Evolutionary conservation across 2,113 vertebrate genomes (phyloP).

Genomic region (Lampris incognitus): DNA sequence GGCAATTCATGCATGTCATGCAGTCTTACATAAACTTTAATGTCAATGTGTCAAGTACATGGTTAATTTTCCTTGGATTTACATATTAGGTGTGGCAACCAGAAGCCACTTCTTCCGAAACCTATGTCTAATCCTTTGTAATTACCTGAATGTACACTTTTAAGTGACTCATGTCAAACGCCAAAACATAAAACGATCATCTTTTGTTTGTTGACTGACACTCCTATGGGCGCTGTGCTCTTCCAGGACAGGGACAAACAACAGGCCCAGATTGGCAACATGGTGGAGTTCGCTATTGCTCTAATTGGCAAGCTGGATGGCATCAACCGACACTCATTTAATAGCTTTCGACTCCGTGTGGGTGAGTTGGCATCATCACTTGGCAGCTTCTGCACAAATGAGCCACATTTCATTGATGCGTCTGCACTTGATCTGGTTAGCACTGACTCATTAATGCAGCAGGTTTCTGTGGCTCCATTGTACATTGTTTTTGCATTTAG

Average conservation of each 20-base stretch:
- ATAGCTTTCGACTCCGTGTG: constrained; percentile 93
- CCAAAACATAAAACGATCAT: background rate
- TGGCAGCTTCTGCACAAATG: constrained; percentile 2
- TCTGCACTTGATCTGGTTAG: background rate
- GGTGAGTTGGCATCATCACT: constrained; percentile 82
- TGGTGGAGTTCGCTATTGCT: constrained; percentile 96
- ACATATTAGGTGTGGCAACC: too few species aligned
- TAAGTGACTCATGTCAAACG: too few species aligned
- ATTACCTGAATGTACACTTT: too few species aligned
- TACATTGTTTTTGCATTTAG: background rate
- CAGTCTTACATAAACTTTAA: too few species aligned
- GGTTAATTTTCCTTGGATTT: too few species aligned
- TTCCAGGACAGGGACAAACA: constrained; percentile 89
- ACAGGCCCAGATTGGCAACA: constrained; percentile 93
- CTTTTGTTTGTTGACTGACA: background rate
- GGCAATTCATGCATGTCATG: too few species aligned
- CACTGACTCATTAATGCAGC: background rate
- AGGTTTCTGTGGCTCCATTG: constrained; percentile 35
- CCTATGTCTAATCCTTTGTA: too few species aligned
- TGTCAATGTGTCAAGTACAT: too few species aligned
- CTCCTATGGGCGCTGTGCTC: background rate
- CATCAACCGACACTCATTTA: constrained; percentile 98
- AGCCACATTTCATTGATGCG: constrained; percentile 27
- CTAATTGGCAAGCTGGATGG: constrained; percentile 96
- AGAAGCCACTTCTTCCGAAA: too few species aligned